phyloP scores from a whole-genome alignment of 1,140 invertebrate genomes.

The Steinernema khuongi region DNA sequence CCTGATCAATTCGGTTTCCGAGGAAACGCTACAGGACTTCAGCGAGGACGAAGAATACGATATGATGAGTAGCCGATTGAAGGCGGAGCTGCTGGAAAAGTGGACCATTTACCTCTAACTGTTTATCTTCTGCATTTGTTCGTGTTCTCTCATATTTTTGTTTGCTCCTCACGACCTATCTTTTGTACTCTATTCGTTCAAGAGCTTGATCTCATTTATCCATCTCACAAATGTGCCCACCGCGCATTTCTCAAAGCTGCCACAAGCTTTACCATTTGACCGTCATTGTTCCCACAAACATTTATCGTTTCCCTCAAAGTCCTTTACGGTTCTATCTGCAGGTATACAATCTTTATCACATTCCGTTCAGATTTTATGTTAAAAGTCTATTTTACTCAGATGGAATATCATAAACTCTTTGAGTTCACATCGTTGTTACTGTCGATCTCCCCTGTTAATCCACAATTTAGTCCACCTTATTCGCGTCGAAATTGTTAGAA shows the following conservation, averaged over 20 bases:
- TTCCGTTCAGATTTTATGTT: slow-evolving; percentile 3
- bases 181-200: background rate
- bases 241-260: background rate
- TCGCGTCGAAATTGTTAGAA: too few relatives aligned
- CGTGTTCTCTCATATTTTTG: background rate
- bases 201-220: background rate
- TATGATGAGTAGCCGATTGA: background rate
- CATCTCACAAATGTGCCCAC: background rate
- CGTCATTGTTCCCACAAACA: background rate
- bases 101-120: background rate
- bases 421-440: too few relatives aligned
- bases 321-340: slow-evolving; percentile 7
- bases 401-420: too few relatives aligned
- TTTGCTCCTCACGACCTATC: too few relatives aligned
- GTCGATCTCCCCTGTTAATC: too few relatives aligned
- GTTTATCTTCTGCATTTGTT: background rate
- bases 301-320: background rate
- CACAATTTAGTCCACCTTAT: too few relatives aligned
- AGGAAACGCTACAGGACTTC: background rate
- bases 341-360: background rate
- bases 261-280: background rate
- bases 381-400: too few relatives aligned
- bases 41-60: background rate
- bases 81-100: background rate
- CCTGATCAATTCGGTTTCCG: background rate